Conservation (phyloP, 2,113 vertebrate species). For the Dicrurus megarhynchus region DNA sequence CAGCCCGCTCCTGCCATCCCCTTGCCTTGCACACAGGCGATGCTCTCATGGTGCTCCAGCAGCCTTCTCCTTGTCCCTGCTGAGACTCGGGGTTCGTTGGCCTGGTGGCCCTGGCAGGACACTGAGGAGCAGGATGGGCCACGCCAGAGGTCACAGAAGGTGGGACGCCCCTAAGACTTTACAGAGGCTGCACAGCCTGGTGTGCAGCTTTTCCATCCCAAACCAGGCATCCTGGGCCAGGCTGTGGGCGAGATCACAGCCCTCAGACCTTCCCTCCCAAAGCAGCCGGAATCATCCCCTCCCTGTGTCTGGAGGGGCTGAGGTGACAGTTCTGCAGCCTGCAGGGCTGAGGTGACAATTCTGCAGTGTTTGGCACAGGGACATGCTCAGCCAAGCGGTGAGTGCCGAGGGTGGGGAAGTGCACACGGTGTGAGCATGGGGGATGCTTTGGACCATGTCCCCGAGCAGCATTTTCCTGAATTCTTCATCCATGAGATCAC, state of each 20-base stretch:
- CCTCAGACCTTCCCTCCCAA: background rate
- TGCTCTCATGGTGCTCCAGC: background rate
- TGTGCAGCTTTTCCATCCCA: background rate
- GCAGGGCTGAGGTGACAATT: background rate
- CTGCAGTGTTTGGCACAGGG: background rate
- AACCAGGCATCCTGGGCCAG: rapidly evolving
- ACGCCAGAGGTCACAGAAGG: background rate
- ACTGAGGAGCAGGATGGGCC: background rate
- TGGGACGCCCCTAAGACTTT: rapidly evolving
- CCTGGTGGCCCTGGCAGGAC: background rate
- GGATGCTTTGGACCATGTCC: background rate
- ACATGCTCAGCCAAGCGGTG: rapidly evolving
- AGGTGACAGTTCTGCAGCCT: background rate
- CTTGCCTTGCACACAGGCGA: background rate
- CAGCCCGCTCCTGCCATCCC: background rate
- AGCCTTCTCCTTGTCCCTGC: background rate
- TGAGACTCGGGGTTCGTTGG: rapidly evolving
- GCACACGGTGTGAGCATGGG: background rate
- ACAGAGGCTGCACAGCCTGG: background rate
- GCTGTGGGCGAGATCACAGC: background rate
- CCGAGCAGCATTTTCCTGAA: background rate
- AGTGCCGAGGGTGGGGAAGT: background rate
- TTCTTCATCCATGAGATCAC: slow-evolving; percentile 47
- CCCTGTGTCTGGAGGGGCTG: background rate
- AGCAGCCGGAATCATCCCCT: background rate